Conservation (phyloP, 1,140 invertebrate species). For the Druon quercuslanigerum region DNA sequence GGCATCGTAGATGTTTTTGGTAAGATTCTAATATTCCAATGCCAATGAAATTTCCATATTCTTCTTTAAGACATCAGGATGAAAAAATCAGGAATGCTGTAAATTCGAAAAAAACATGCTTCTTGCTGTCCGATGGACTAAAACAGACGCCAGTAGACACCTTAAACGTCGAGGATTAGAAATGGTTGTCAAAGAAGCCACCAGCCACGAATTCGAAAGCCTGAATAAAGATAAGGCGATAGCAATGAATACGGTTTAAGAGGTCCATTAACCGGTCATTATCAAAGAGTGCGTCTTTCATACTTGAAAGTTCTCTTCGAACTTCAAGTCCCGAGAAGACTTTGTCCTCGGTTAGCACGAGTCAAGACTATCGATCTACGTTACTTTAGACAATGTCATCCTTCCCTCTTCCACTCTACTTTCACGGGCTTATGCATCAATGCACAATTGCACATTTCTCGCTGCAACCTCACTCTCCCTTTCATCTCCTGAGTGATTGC, state of each 20-base stretch:
- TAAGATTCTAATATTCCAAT: not conserved
- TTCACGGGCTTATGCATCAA: not conserved
- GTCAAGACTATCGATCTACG: not conserved
- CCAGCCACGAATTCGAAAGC: slow-evolving; percentile 4
- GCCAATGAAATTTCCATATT: not conserved
- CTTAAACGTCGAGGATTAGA: not conserved
- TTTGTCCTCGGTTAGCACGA: not conserved
- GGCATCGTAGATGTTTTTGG: too few relatives aligned
- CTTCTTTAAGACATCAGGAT: not conserved
- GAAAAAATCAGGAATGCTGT: not conserved
- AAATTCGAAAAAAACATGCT: not conserved
- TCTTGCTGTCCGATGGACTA: not conserved
- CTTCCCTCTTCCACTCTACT: not conserved
- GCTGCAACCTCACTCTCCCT: not conserved
- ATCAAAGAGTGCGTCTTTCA: slow-evolving; percentile 3
- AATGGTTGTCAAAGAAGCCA: not conserved
- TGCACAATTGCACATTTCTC: not conserved
- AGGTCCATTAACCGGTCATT: slow-evolving; percentile 18
- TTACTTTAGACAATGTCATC: not conserved
- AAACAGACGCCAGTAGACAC: slow-evolving; percentile 7
- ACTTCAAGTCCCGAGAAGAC: slow-evolving; percentile 7
- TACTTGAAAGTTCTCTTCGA: not conserved
- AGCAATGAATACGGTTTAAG: slow-evolving; percentile 2
- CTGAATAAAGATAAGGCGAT: slow-evolving; percentile 9
- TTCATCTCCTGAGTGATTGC: slow-evolving; percentile 14